Conservation (phyloP, 2,797 vertebrate genomes). For the Bucorvus abyssinicus region DNA sequence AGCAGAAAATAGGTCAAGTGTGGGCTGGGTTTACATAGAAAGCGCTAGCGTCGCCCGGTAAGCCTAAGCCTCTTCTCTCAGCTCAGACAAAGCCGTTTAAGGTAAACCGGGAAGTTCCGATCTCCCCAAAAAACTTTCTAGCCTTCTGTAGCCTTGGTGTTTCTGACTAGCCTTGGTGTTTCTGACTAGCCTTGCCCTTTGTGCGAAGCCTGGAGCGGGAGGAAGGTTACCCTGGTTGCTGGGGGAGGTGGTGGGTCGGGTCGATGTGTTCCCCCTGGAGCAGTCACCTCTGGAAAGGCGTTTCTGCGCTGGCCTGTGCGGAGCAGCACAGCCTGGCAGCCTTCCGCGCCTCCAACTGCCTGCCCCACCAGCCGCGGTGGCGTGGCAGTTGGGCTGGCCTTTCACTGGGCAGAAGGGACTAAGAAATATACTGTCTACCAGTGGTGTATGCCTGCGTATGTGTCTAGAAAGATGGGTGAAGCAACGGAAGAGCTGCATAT, state of each 20-base stretch:
- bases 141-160: not conserved
- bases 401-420: not conserved
- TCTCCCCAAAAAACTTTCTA: slow-evolving; percentile 28
- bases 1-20: slow-evolving; percentile 68
- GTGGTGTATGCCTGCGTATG: fast-evolving
- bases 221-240: not conserved
- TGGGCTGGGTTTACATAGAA: slow-evolving; percentile 67
- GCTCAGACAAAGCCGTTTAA: slow-evolving; percentile 62
- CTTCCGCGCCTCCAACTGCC: not conserved
- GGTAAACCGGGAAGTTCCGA: slow-evolving; percentile 43
- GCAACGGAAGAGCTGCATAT: not conserved
- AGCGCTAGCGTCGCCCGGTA: slow-evolving; percentile 16
- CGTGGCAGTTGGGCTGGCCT: not conserved
- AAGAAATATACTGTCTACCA: not conserved
- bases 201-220: fast-evolving
- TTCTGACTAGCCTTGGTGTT: not conserved
- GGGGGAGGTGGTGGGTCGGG: fast-evolving
- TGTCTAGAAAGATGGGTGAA: not conserved
- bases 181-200: fast-evolving
- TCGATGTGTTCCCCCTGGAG: fast-evolving
- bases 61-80: slow-evolving; percentile 41
- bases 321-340: not conserved
- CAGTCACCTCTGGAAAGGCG: fast-evolving
- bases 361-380: not conserved
- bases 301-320: fast-evolving